Evolutionary conservation across 2,888 invertebrate species (phyloP).

Genomic region (Norana najaformis): DNA sequence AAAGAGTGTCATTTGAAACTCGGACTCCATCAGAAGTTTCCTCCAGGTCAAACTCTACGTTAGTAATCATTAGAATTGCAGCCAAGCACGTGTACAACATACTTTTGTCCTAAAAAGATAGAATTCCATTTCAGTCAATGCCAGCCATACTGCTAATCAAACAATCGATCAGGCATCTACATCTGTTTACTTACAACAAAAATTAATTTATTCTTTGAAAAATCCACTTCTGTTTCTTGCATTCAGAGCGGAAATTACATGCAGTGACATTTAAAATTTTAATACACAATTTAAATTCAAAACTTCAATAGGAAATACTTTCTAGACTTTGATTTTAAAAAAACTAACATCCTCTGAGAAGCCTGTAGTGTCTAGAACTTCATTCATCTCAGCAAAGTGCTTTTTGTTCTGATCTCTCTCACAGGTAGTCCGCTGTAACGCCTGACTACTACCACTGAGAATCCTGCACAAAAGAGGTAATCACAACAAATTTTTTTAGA

Average conservation of each 20-base stretch:
- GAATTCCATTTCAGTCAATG: not conserved
- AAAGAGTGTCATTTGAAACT: not conserved
- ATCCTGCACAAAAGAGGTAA: not conserved
- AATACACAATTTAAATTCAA: not conserved
- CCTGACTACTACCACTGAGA: not conserved
- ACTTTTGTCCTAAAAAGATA: conserved; percentile 49
- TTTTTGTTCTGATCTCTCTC: conserved; percentile 7
- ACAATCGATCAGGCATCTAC: not conserved
- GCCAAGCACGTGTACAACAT: conserved; percentile 53
- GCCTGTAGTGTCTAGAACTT: not conserved
- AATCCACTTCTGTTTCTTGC: not conserved
- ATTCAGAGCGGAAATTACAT: not conserved
- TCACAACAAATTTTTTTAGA: too few species aligned
- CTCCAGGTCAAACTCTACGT: conserved; percentile 53
- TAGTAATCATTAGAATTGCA: conserved; percentile 53
- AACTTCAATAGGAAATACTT: not conserved
- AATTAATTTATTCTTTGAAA: not conserved
- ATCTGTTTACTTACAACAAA: not conserved
- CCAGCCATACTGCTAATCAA: not conserved
- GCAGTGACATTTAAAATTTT: not conserved
- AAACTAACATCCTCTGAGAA: conserved; percentile 24
- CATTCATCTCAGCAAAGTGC: conserved; percentile 15
- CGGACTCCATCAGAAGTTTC: conserved; percentile 44
- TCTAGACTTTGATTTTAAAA: not conserved
- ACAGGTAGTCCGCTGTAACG: not conserved